Conservation (phyloP, 2,113 vertebrate species). For the Tringa solitaria region DNA sequence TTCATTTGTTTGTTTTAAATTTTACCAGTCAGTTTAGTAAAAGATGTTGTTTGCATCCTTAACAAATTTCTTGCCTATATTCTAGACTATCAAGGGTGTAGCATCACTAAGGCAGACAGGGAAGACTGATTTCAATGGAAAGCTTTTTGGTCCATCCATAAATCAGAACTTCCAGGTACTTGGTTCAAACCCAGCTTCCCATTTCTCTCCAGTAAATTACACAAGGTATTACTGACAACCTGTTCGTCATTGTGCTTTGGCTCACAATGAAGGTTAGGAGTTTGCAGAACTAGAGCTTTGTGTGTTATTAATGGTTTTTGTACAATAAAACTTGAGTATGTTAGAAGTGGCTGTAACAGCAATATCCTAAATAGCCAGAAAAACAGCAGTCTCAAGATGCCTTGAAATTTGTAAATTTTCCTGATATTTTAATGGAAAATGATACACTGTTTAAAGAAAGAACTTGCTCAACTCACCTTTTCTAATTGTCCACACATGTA, state of each 20-base stretch:
- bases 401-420: background rate
- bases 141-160: background rate
- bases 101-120: background rate
- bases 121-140: background rate
- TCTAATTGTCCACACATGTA: slow-evolving; percentile 80
- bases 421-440: background rate
- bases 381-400: background rate
- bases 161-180: background rate
- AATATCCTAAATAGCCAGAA: background rate
- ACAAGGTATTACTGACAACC: background rate
- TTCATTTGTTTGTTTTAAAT: background rate
- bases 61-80: background rate
- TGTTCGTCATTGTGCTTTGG: background rate
- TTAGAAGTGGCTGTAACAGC: background rate
- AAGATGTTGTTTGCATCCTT: background rate
- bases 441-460: background rate
- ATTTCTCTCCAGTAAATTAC: background rate
- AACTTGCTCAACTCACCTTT: slow-evolving; percentile 72
- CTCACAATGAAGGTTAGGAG: background rate
- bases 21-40: background rate
- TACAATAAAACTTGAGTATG: background rate
- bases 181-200: background rate
- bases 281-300: background rate
- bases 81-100: background rate
- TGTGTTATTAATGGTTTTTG: background rate